Conservation (phyloP, 2,888 invertebrate genomes). For the Melieria omissa region DNA sequence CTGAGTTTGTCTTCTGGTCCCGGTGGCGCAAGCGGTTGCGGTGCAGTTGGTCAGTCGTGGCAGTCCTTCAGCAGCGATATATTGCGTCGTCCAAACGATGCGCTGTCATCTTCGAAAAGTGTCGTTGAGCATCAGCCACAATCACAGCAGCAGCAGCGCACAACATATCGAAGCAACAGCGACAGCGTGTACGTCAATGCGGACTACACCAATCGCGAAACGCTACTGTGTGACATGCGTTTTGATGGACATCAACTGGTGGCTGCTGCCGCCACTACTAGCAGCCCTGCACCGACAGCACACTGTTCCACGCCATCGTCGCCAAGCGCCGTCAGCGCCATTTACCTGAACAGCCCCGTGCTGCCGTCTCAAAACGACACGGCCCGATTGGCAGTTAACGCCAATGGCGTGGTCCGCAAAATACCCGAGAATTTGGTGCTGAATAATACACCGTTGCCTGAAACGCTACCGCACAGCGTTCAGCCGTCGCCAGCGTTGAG, state of each 20-base stretch:
- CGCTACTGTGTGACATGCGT: slow-evolving; percentile 58
- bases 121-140: not conserved
- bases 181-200: slow-evolving; percentile 64
- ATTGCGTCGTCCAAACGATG: slow-evolving; percentile 36
- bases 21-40: too few species aligned
- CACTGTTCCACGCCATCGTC: slow-evolving; percentile 4
- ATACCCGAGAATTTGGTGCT: slow-evolving; percentile 66
- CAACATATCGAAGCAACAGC: slow-evolving; percentile 38
- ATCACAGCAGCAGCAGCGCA: not conserved
- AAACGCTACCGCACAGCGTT: slow-evolving; percentile 56
- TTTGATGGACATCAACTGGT: slow-evolving; percentile 53
- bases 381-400: slow-evolving; percentile 53
- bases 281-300: not conserved
- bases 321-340: slow-evolving; percentile 47
- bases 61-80: slow-evolving; percentile 44
- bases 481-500: slow-evolving; percentile 75
- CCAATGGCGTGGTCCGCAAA: slow-evolving; percentile 62
- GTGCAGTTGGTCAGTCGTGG: slow-evolving; percentile 36
- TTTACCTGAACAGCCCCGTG: slow-evolving; percentile 51
- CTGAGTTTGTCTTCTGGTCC: slow-evolving; percentile 50
- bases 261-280: not conserved
- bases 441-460: slow-evolving; percentile 58
- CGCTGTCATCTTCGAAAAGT: not conserved
- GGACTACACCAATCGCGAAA: slow-evolving; percentile 63
- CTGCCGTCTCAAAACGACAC: slow-evolving; percentile 39